Percentiles rank a stretch among this genome's conserved stretches.
phyloP scores from a whole-genome alignment of 2,888 invertebrate genomes.

The Hemicrepidius hirtus region DNA sequence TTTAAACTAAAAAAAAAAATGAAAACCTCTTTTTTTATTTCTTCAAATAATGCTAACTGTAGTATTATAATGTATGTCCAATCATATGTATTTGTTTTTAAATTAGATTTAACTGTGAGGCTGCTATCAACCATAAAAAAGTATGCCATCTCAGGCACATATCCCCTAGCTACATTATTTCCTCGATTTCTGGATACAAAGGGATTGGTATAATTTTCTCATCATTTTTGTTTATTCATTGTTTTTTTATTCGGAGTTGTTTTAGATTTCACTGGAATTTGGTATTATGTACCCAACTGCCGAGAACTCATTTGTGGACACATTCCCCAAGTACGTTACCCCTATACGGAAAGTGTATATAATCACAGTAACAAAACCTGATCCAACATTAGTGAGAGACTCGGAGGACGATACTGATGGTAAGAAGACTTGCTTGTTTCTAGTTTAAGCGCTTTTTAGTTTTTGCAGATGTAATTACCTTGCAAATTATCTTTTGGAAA shows the following conservation, averaged over 20 bases:
- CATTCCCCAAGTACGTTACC: not conserved
- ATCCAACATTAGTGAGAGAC: not conserved
- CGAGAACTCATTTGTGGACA: no score
- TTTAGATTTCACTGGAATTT: not conserved
- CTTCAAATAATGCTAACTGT: no score
- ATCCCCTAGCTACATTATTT: not conserved
- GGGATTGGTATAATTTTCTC: constrained; percentile 11
- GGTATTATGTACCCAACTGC: not conserved
- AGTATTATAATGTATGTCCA: no score
- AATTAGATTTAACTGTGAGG: no score
- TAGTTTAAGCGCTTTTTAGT: not conserved
- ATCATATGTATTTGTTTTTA: no score
- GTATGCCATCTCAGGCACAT: no score
- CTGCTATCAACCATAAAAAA: no score
- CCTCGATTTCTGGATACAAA: constrained; percentile 7
- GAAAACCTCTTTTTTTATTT: no score
- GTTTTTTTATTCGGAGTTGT: not conserved
- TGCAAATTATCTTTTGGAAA: no score
- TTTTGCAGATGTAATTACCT: no score
- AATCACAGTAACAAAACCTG: not conserved
- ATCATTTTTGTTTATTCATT: not conserved
- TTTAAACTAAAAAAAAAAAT: no score
- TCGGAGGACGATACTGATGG: not conserved
- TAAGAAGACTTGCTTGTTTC: not conserved
- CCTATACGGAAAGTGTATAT: not conserved